phyloP scores from a whole-genome alignment of 2,113 vertebrate species.

The Chlamydotis undulata region DNA sequence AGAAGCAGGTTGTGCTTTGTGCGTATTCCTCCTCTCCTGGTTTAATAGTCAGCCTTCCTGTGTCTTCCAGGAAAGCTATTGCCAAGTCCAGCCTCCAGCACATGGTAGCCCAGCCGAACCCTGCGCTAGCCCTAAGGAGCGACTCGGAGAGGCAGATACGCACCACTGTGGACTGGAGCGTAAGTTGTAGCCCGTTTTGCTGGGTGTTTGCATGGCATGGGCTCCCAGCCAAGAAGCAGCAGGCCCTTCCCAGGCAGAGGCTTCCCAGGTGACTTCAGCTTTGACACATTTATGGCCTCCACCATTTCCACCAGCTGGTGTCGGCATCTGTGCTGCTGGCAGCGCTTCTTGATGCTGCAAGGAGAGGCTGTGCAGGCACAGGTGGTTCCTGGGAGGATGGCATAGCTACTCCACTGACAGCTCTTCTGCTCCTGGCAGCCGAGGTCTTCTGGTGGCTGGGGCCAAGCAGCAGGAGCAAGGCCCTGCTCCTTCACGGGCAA shows the following conservation, averaged over 20 bases:
- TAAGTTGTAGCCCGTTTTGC: constrained; percentile 73
- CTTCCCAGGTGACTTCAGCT: constrained; percentile 11
- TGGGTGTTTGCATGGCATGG: background rate
- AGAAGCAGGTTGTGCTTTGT: background rate
- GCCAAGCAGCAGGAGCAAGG: background rate
- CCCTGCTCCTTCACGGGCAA: background rate
- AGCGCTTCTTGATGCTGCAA: background rate
- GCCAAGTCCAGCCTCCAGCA: constrained; percentile 90
- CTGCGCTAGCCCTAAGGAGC: constrained; percentile 67
- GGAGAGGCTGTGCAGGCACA: background rate
- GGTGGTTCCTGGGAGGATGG: background rate
- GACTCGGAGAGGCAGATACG: constrained; percentile 84
- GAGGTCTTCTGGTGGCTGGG: background rate
- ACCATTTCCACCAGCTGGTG: background rate
- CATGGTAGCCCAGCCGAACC: constrained; percentile 81
- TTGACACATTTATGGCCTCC: constrained; percentile 7
- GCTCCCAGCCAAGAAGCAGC: background rate
- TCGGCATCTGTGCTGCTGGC: constrained; percentile 39
- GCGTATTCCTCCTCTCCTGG: background rate
- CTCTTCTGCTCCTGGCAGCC: background rate
- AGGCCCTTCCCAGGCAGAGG: background rate
- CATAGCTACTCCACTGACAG: background rate
- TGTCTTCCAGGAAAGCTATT: constrained; percentile 91
- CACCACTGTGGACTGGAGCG: constrained; percentile 91
- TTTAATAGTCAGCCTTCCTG: background rate